Conservation (phyloP, 2,113 vertebrate species). For the Coturnix japonica region DNA sequence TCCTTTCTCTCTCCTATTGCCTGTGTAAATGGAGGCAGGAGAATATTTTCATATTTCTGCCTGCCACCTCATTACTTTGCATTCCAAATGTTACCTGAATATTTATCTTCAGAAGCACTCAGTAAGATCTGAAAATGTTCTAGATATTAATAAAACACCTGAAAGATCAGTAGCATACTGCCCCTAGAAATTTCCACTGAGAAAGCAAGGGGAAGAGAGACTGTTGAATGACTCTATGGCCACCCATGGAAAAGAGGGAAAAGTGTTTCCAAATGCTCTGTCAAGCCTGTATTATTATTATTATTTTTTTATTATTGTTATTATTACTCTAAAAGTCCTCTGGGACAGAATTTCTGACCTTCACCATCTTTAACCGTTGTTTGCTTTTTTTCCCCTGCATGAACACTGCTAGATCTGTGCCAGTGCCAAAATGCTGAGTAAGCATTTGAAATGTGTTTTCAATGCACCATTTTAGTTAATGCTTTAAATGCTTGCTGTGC, state of each 20-base stretch:
- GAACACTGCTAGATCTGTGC: background rate
- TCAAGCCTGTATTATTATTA: background rate
- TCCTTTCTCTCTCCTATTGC: background rate
- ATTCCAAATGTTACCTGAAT: background rate
- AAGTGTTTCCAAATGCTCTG: constrained; percentile 54
- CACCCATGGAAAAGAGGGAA: constrained; percentile 8
- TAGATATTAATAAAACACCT: constrained; percentile 20
- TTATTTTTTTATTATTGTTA: no score
- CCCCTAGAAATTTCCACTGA: background rate
- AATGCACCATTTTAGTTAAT: background rate
- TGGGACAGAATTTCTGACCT: constrained; percentile 20
- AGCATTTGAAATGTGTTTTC: constrained; percentile 4
- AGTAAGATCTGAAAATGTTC: background rate
- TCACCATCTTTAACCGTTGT: background rate
- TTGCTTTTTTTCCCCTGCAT: background rate
- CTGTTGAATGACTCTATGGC: background rate
- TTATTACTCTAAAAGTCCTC: constrained; percentile 22
- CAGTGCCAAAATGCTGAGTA: constrained; percentile 20
- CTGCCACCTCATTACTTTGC: background rate
- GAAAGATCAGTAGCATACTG: background rate
- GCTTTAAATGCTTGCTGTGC: background rate
- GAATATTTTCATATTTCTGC: constrained; percentile 13
- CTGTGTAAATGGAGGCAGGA: background rate
- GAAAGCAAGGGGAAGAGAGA: constrained; percentile 13
- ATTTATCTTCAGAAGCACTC: constrained; percentile 5